phyloP scores from a whole-genome alignment of 2,113 vertebrate genomes.

The Arvicanthis niloticus region DNA sequence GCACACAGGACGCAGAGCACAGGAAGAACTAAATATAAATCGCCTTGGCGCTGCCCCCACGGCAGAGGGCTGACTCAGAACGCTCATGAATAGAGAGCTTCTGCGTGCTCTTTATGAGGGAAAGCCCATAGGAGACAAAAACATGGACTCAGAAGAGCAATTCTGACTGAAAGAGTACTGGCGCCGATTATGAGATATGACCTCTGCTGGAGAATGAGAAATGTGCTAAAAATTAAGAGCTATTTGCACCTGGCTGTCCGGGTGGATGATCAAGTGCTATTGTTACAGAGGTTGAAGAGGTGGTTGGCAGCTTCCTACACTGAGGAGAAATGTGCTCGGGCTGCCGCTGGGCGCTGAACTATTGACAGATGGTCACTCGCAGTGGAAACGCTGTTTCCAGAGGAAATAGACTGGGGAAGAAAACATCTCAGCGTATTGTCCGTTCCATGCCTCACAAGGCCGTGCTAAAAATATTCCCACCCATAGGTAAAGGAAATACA shows the following conservation, averaged over 20 bases:
- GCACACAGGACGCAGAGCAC: background rate
- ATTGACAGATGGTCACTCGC: constrained; percentile 66
- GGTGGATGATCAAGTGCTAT: constrained; percentile 23
- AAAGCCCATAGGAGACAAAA: constrained; percentile 53
- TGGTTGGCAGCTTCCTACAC: constrained; percentile 15
- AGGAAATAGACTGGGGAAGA: constrained; percentile 40
- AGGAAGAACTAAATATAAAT: constrained; percentile 47
- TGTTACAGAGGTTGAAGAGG: constrained; percentile 53
- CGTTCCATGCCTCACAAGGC: constrained; percentile 43
- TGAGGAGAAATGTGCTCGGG: background rate
- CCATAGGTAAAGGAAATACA: constrained; percentile 4
- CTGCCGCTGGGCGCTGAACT: constrained; percentile 10
- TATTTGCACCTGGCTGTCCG: background rate
- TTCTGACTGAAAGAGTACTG: constrained; percentile 10
- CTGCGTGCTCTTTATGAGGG: constrained; percentile 27
- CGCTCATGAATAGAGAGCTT: constrained; percentile 24
- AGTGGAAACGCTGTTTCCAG: constrained; percentile 34
- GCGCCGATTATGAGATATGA: background rate
- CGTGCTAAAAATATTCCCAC: constrained; percentile 55
- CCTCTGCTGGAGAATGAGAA: background rate
- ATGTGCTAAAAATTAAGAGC: constrained; percentile 46
- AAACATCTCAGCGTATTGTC: constrained; percentile 43
- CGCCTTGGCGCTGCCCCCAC: background rate
- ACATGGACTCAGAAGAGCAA: constrained; percentile 16
- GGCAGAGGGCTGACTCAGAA: background rate